These are phyloP conservation scores for Agrypnia vestita DNA, from an alignment of 1,140 invertebrate genomes.

Conservation along the genomic window DNA sequence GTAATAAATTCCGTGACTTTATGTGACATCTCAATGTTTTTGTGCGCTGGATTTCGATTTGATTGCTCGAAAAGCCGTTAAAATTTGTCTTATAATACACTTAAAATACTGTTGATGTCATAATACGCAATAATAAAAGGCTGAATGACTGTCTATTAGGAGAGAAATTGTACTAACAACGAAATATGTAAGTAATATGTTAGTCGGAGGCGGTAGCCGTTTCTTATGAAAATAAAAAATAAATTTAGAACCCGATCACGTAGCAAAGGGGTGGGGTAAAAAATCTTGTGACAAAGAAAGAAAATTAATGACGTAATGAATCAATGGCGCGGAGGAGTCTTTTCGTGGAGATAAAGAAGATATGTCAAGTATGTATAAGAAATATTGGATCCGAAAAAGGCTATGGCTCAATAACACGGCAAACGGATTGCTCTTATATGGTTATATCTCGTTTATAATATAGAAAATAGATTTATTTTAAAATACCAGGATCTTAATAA, in stretches of 20 bases:
- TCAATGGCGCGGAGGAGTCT: conserved; percentile 55
- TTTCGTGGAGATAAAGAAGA: conserved; percentile 48
- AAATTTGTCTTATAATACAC: conserved; percentile 42
- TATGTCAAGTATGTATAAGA: conserved; percentile 35
- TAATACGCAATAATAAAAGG: conserved; percentile 14
- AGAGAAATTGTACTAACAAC: conserved; percentile 32
- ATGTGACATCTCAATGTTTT: conserved; percentile 37
- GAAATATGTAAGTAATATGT: conserved; percentile 37
- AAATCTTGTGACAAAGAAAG: conserved; percentile 48
- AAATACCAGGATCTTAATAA: too few species aligned
- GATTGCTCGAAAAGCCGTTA: conserved; percentile 39
- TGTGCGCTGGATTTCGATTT: conserved; percentile 12
- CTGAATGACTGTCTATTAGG: conserved; percentile 46
- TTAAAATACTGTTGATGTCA: conserved; percentile 36
- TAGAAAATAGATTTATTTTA: too few species aligned
- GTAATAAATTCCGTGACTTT: conserved; percentile 30
- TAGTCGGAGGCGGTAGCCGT: conserved; percentile 1
- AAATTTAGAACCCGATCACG: conserved; percentile 57
- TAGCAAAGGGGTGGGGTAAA: conserved; percentile 32
- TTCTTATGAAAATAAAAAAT: conserved; percentile 47
- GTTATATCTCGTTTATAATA: too few species aligned
- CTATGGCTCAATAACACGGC: conserved; percentile 45
- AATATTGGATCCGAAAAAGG: conserved; percentile 9
- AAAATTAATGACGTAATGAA: conserved; percentile 60
- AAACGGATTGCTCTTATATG: conserved; percentile 32